These are phyloP conservation scores for Hippotragus niger DNA, from an alignment of 2,113 vertebrate genomes.

Conservation along the genomic window DNA sequence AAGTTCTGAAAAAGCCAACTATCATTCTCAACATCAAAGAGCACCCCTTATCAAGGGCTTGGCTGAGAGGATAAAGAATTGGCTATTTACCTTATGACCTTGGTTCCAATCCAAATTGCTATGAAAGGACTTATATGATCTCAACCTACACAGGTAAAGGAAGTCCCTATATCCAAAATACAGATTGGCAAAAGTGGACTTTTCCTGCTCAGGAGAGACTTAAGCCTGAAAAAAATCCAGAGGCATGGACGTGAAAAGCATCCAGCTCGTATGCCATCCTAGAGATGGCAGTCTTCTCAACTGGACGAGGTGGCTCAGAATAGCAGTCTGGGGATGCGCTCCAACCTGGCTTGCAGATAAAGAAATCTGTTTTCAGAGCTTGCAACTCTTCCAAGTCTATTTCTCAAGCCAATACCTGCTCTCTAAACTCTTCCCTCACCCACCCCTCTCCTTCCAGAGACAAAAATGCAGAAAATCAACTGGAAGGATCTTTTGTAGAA, in stretches of 20 bases:
- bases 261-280: slow-evolving; percentile 54
- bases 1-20: slow-evolving; percentile 78
- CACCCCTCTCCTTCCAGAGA: slow-evolving; percentile 35
- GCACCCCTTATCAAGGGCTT: slow-evolving; percentile 77
- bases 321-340: slow-evolving; percentile 72
- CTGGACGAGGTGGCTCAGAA: slow-evolving; percentile 62
- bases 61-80: slow-evolving; percentile 80
- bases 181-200: slow-evolving; percentile 62
- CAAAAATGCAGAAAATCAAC: slow-evolving; percentile 35
- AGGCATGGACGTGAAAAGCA: slow-evolving; percentile 54
- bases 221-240: slow-evolving; percentile 60
- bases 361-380: slow-evolving; percentile 81
- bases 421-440: slow-evolving; percentile 22
- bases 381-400: slow-evolving; percentile 75
- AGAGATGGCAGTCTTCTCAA: slow-evolving; percentile 69
- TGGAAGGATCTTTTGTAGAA: not conserved
- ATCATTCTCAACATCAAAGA: slow-evolving; percentile 81
- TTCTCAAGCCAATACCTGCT: slow-evolving; percentile 73
- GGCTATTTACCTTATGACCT: slow-evolving; percentile 82
- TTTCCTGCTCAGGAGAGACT: slow-evolving; percentile 69
- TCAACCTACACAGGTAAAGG: slow-evolving; percentile 71
- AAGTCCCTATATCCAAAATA: slow-evolving; percentile 73
- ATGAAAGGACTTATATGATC: slow-evolving; percentile 75
- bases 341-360: slow-evolving; percentile 84
- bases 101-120: slow-evolving; percentile 77